phyloP scores from a whole-genome alignment of 1,140 invertebrate species.

The Heliconius eleuchia region DNA sequence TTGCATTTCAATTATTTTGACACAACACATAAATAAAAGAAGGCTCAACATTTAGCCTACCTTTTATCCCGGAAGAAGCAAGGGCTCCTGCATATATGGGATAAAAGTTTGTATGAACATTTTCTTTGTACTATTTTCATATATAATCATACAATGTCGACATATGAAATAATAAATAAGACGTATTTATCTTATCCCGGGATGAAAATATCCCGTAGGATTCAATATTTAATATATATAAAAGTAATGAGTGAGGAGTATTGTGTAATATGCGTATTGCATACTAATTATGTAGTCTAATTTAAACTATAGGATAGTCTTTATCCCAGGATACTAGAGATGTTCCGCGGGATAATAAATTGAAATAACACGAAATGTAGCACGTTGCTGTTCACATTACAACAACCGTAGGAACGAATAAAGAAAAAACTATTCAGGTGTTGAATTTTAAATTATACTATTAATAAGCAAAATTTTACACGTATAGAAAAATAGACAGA shows the following conservation, averaged over 20 bases:
- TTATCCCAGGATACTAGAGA: background rate
- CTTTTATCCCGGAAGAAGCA: slow-evolving; percentile 12
- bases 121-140: background rate
- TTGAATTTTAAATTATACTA: background rate
- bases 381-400: too few species aligned
- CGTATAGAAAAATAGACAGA: background rate
- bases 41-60: slow-evolving; percentile 8
- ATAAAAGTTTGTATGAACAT: slow-evolving; percentile 12
- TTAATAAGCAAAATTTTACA: too few species aligned
- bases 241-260: background rate
- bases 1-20: background rate
- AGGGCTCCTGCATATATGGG: slow-evolving; percentile 14
- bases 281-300: background rate
- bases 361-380: background rate
- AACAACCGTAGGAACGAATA: too few species aligned
- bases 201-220: background rate
- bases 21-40: slow-evolving; percentile 12
- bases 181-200: background rate
- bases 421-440: background rate
- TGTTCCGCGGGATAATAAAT: background rate
- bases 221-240: background rate
- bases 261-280: background rate
- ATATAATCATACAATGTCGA: background rate
- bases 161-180: background rate
- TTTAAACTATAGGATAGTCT: background rate